phyloP scores from a whole-genome alignment of 2,797 vertebrate genomes.

The Arctocebus calabarensis region DNA sequence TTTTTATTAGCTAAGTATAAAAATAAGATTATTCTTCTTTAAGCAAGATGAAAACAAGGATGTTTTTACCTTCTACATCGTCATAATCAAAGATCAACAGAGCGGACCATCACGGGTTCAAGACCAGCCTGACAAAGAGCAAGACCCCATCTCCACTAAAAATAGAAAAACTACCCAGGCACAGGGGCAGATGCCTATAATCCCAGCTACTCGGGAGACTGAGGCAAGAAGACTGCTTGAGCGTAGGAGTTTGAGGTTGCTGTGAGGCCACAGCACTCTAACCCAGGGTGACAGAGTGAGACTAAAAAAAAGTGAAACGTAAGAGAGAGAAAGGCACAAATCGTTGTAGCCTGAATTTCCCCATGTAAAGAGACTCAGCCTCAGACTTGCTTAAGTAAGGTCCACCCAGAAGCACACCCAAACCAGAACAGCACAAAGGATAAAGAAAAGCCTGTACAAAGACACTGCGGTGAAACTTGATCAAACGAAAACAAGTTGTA shows the following conservation, averaged over 20 bases:
- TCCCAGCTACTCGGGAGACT: no score
- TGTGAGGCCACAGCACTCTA: no score
- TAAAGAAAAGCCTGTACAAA: background rate
- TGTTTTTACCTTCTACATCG: background rate
- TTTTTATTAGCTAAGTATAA: background rate
- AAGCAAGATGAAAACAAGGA: background rate
- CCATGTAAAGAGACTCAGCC: background rate
- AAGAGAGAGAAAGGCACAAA: background rate
- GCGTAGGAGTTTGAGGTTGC: no score
- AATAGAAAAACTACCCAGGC: no score
- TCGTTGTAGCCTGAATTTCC: accelerated
- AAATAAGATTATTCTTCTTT: background rate
- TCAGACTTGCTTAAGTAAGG: background rate
- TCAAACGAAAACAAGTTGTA: background rate
- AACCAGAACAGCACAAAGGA: background rate
- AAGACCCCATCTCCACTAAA: no score
- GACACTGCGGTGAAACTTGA: background rate
- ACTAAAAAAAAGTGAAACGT: background rate
- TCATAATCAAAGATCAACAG: background rate
- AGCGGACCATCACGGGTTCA: no score
- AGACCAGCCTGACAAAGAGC: no score
- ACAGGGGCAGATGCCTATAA: no score
- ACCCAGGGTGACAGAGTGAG: no score
- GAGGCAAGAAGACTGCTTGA: no score
- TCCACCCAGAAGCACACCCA: background rate